A percentile compares a stretch with the other conserved stretches of the same genome.
Evolutionary conservation across 2,113 vertebrate species (phyloP).

Genomic region (Plecotus auritus): DNA sequence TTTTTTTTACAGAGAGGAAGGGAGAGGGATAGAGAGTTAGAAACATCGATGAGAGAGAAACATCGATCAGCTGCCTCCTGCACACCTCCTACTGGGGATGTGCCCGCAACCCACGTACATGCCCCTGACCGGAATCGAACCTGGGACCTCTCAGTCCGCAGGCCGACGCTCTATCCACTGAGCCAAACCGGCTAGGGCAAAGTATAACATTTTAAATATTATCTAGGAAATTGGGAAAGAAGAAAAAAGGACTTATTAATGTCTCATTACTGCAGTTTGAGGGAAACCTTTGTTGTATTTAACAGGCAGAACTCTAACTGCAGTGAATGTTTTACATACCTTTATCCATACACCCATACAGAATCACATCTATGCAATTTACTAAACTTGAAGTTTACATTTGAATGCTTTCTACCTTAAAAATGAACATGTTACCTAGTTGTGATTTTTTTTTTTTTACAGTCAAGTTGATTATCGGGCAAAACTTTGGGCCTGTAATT

Average conservation of each 20-base stretch:
- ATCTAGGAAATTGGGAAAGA: not conserved
- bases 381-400: not conserved
- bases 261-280: not conserved
- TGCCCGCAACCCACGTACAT: no score
- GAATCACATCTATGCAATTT: not conserved
- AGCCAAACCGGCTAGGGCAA: no score
- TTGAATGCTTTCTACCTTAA: slow-evolving; percentile 22
- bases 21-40: no score
- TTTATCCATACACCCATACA: not conserved
- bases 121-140: no score
- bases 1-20: no score
- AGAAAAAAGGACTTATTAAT: not conserved
- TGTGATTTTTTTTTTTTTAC: slow-evolving; percentile 41
- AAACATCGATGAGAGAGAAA: no score
- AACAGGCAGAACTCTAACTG: not conserved
- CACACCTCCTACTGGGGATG: no score
- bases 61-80: no score
- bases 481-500: slow-evolving; percentile 99
- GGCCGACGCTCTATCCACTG: no score
- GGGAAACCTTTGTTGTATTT: not conserved
- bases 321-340: not conserved
- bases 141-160: no score
- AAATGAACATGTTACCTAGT: not conserved
- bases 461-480: slow-evolving; percentile 98
- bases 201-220: slow-evolving; percentile 2